Evolutionary conservation across 2,797 vertebrate species (phyloP), one percentile per base, ranked within the genome.

Genomic region (Phoxinus dragarum): DNA sequence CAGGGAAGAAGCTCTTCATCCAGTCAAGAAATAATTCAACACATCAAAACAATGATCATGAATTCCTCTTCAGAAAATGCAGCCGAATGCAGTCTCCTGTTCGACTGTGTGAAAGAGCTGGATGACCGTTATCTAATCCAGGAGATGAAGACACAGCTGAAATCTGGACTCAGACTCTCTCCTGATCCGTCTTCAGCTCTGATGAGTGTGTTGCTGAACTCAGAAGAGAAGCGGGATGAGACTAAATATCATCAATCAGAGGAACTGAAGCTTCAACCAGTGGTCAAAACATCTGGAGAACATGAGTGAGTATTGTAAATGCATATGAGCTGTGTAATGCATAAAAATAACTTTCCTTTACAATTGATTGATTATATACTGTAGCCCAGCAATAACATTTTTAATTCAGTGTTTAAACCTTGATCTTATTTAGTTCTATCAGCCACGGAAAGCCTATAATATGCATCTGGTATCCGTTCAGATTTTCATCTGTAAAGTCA

Each of bases 81-180:
- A 3, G 67, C 1, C 1, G 2, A 40, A 23, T 1, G 2, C 67
- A 40, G 36, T 23, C 36, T 69, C 36, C 36, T 40, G 36, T 69
- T 69, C 3, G 9, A 67, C 2, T 6, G 2, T 67, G 8, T 67
- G 31, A 67, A 34, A 67, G 64, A 67, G 31, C 34, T 67, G 69
- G 40, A 72, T 17, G 40, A 44, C 0, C 6, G 38, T 27, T 72
- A 9, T 44, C 14, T 72, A 27, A 44, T 72, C 23, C 69, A 72
- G 23, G 6, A 72, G 23, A 71, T 71, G 12, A 71, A 71, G 38
- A 72, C 40, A 27, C 69, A 16, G 12, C 40, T 8, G 40, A 72
- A 72, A 27, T 72, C n/a, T 64, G 61, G 12, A 64, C 61, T 64
- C 61, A 16, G 61, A 64, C 61, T 64, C 27, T 64, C 61, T 64